These are phyloP conservation scores for Lepus townsendii DNA, from an alignment of 2,797 vertebrate genomes.

Conservation along the genomic window DNA sequence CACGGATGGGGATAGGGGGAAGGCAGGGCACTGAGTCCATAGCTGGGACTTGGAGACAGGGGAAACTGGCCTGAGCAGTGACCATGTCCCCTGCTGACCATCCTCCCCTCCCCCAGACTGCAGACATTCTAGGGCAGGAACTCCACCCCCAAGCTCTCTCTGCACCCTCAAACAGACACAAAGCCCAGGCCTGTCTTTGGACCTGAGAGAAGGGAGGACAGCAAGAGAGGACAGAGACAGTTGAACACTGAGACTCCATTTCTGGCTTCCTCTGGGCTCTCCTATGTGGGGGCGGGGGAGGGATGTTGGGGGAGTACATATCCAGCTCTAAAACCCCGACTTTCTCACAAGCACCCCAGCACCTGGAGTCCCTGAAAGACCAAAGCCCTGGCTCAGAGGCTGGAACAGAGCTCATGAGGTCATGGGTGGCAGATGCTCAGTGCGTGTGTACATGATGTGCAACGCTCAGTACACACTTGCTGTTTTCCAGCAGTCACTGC, in stretches of 20 bases:
- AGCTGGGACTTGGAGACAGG: neutral
- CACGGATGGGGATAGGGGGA: rapidly evolving
- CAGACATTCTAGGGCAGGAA: neutral
- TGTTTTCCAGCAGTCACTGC: neutral
- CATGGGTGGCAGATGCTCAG: neutral
- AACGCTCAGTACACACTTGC: neutral
- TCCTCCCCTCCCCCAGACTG: neutral
- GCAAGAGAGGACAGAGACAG: neutral
- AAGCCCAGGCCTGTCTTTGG: neutral
- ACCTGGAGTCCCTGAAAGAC: neutral
- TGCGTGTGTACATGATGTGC: neutral
- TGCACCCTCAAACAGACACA: neutral
- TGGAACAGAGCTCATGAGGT: neutral
- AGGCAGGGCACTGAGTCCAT: neutral
- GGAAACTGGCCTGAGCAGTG: neutral
- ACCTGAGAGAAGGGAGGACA: neutral
- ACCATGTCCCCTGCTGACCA: neutral
- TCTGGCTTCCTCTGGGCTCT: neutral
- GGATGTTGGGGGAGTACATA: neutral
- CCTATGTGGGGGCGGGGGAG: neutral
- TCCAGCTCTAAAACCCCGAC: neutral
- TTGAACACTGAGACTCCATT: neutral
- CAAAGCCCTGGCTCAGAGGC: neutral
- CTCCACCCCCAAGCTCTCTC: neutral
- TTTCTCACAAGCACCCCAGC: neutral